Conservation (phyloP, 2,113 vertebrate species). For the Lycaon pictus region DNA sequence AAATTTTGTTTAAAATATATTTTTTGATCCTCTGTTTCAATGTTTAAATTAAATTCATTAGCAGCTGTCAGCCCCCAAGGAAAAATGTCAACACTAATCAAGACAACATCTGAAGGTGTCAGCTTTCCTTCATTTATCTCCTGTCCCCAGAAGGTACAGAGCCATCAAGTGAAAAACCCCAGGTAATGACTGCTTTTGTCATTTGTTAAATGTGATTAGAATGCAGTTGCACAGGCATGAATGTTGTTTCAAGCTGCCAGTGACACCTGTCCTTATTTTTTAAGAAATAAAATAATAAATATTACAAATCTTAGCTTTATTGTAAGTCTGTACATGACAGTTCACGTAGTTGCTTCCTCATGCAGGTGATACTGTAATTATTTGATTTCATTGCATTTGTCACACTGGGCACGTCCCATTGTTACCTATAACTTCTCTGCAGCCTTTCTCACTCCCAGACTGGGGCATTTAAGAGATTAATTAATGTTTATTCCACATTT, state of each 20-base stretch:
- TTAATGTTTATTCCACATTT: not conserved
- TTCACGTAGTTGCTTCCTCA: constrained; percentile 60
- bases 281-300: constrained; percentile 59
- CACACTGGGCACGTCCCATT: not conserved
- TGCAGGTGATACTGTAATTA: constrained; percentile 30
- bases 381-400: constrained; percentile 73
- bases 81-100: constrained; percentile 82
- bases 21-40: constrained; percentile 78
- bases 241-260: constrained; percentile 70
- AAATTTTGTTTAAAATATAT: constrained; percentile 48
- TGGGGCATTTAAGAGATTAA: not conserved
- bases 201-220: constrained; percentile 77
- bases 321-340: constrained; percentile 53
- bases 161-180: constrained; percentile 65
- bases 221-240: constrained; percentile 80
- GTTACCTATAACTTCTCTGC: not conserved
- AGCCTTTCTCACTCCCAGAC: not conserved
- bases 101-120: constrained; percentile 86
- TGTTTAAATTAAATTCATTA: constrained; percentile 87
- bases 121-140: constrained; percentile 84
- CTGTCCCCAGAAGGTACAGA: constrained; percentile 85
- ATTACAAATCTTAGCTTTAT: constrained; percentile 71
- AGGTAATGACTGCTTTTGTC: constrained; percentile 79
- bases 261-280: constrained; percentile 79
- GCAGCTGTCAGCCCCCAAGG: constrained; percentile 83